Conservation (phyloP, 2,797 vertebrate species). For the Anguilla marmorata region DNA sequence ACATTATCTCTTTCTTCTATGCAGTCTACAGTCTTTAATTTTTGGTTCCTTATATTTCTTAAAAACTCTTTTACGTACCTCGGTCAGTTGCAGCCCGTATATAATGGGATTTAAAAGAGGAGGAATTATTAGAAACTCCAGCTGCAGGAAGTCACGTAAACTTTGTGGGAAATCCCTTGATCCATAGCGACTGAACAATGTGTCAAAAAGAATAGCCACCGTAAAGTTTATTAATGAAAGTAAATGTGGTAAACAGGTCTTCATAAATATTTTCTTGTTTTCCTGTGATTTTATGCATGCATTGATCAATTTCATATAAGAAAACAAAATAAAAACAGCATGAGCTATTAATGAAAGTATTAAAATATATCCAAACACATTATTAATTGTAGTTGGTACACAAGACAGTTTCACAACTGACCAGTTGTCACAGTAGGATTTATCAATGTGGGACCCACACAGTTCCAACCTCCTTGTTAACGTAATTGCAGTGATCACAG, state of each 20-base stretch:
- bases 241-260: conserved; percentile 38
- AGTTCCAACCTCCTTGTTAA: conserved; percentile 8
- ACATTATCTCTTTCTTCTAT: not conserved
- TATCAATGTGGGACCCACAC: conserved; percentile 9
- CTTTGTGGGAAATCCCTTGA: not conserved
- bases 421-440: conserved; percentile 27
- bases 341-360: not conserved
- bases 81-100: conserved; percentile 25
- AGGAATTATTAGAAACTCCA: conserved; percentile 34
- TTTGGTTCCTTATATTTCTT: not conserved
- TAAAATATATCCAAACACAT: not conserved
- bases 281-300: conserved; percentile 22
- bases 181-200: not conserved
- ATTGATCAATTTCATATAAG: conserved; percentile 27
- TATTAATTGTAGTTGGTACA: conserved; percentile 2
- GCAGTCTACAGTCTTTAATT: not conserved
- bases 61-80: not conserved
- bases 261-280: conserved; percentile 25
- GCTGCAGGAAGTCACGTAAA: not conserved
- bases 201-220: conserved; percentile 14
- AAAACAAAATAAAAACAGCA: conserved; percentile 26
- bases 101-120: conserved; percentile 39
- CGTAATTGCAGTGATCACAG: not conserved
- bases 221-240: conserved; percentile 26
- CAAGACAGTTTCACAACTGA: conserved; percentile 21